Evolutionary conservation across 2,888 invertebrate genomes (phyloP).

Genomic region (Drosophila longiperda): DNA sequence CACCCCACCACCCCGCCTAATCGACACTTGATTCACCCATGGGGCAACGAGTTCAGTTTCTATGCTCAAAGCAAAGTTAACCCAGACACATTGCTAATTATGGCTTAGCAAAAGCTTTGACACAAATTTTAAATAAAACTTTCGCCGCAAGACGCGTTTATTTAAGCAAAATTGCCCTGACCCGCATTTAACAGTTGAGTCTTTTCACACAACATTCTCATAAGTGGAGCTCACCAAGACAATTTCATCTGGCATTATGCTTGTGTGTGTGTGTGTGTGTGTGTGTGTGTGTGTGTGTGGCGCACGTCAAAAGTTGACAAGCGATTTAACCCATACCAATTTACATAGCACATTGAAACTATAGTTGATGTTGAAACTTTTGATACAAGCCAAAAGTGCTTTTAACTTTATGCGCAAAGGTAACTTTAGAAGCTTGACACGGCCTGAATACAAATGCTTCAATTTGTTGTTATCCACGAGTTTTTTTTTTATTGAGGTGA

Average conservation of each 20-base stretch:
- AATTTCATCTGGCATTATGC: neutral
- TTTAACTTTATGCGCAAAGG: constrained; percentile 28
- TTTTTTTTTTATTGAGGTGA: constrained; percentile 9
- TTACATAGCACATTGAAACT: constrained; percentile 15
- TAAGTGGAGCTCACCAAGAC: constrained; percentile 23
- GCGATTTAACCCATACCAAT: constrained; percentile 13
- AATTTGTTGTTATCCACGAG: neutral
- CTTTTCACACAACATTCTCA: constrained; percentile 6
- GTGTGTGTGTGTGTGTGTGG: neutral
- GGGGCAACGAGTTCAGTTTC: neutral
- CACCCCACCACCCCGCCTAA: constrained; percentile 4
- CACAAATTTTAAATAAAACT: constrained; percentile 35
- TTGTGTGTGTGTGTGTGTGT: neutral
- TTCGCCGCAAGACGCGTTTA: constrained; percentile 4
- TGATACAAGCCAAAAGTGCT: constrained; percentile 45
- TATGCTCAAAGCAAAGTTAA: constrained; percentile 4
- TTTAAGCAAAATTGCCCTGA: constrained; percentile 36
- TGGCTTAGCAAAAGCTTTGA: constrained; percentile 42
- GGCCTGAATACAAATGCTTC: constrained; percentile 31
- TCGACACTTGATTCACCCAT: constrained; percentile 8
- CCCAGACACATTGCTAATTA: constrained; percentile 46
- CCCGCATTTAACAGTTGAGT: constrained; percentile 37
- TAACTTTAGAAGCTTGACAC: constrained; percentile 34
- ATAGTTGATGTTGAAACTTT: constrained; percentile 48
- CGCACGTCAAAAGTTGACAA: constrained; percentile 26